Percentiles rank a stretch among this genome's conserved stretches.
Evolutionary conservation across 2,113 vertebrate genomes (phyloP).

Genomic region (Nicator chloris): DNA sequence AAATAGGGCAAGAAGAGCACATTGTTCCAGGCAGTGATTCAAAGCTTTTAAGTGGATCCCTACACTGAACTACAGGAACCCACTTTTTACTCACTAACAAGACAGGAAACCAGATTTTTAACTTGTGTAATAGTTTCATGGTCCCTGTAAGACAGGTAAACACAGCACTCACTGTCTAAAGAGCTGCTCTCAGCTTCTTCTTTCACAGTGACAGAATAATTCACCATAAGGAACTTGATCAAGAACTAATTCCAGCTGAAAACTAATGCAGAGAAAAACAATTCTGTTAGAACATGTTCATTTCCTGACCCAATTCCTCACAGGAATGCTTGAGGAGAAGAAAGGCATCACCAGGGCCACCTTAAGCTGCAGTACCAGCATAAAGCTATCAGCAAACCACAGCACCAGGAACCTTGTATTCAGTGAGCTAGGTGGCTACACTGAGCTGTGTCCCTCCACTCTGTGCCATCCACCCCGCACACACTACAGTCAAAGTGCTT

Average conservation of each 20-base stretch:
- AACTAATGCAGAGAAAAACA: neutral
- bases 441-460: neutral
- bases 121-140: neutral
- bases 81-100: neutral
- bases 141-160: neutral
- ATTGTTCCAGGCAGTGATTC: neutral
- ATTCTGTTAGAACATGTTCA: neutral
- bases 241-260: neutral
- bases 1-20: neutral
- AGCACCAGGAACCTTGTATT: neutral
- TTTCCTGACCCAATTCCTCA: neutral
- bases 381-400: neutral
- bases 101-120: neutral
- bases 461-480: neutral
- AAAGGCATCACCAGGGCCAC: neutral
- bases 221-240: accelerated
- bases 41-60: neutral
- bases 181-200: neutral
- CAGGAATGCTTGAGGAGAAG: accelerated
- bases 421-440: neutral
- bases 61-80: neutral
- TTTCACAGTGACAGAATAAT: neutral
- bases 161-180: neutral
- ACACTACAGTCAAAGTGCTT: accelerated
- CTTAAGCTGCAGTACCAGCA: neutral